Percentiles rank a stretch among this genome's conserved stretches.
Evolutionary conservation across 2,113 vertebrate genomes (phyloP).

Genomic region (Paradoxurus hermaphroditus): DNA sequence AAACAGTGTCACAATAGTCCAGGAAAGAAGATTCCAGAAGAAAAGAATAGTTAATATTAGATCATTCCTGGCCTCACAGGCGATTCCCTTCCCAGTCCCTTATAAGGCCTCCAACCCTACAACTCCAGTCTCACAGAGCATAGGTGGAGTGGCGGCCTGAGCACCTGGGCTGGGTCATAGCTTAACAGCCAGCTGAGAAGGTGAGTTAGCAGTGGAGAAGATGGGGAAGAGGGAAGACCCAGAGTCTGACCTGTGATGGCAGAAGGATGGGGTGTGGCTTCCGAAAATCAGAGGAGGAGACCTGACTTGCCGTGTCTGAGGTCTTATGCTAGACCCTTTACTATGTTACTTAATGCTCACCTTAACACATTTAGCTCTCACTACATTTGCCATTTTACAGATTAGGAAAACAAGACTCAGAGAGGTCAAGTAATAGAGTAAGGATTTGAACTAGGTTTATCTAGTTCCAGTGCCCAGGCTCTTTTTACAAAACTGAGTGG

Average conservation of each 20-base stretch:
- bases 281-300: background rate
- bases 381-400: conserved; percentile 18
- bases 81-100: background rate
- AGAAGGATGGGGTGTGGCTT: background rate
- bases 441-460: conserved; percentile 5
- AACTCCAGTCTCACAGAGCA: background rate
- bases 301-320: background rate
- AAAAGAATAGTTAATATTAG: background rate
- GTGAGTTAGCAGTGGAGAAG: background rate
- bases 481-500: background rate
- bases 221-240: background rate
- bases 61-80: background rate
- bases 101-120: background rate
- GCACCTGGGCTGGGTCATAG: background rate
- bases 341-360: background rate
- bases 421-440: background rate
- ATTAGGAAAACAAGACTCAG: conserved; percentile 22
- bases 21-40: conserved; percentile 27
- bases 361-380: conserved; percentile 30
- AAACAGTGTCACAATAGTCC: background rate
- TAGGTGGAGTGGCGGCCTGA: background rate
- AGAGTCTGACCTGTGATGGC: background rate
- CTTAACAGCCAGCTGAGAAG: background rate
- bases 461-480: background rate
- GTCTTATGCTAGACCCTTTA: background rate